Base-by-base conservation (phyloP, 2,113 vertebrate genomes). In the Eublepharis macularius region DNA sequence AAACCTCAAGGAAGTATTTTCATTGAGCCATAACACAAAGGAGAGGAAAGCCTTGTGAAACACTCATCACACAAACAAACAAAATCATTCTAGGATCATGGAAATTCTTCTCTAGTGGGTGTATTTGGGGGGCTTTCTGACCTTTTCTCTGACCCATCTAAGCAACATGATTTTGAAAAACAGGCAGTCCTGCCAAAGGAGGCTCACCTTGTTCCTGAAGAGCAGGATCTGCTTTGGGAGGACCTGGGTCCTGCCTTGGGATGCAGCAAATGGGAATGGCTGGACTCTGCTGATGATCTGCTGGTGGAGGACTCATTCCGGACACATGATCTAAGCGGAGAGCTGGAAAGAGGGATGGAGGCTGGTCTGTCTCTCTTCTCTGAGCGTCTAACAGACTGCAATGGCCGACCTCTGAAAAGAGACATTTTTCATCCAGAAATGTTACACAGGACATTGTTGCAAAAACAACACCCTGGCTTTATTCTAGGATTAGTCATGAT, bases 161-260 rank as follows among this genome's bases (percentile, higher is more conserved):
- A 6, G 21, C 24, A 9, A 21, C 17, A 24, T 16, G 19, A 57
- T 6, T 57, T 57, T 29, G 60, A 9, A 63, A n/a, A 63, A 63
- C 60, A 63, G 21, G 60, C 29, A 70, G 49, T 79, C 32, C 76
- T 36, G 2, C 34, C 17, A 49, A 21, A 1, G 49, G 65, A 69
- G 73, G 21, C 95, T 93, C 84, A 97, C 97, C 95, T 95, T 94
- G 95, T 97, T 90, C 93, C 96, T 5, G 97, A 98, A 43, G 97
- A 97, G 82, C 94, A 94, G 10, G 98, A 98, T 36, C 94, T 94
- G 94, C 98, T 98, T 86, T 97, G 92, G 78, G 97, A 97, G 78
- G 95, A 97, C 89, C 95, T 97, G 77, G 95, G 93, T 4, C 97
- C 97, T 89, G 95, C 88, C 80, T 95, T 94, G 94, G 1, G 90